Conservation (phyloP, 2,797 vertebrate species). For the Crax fasciolata region DNA sequence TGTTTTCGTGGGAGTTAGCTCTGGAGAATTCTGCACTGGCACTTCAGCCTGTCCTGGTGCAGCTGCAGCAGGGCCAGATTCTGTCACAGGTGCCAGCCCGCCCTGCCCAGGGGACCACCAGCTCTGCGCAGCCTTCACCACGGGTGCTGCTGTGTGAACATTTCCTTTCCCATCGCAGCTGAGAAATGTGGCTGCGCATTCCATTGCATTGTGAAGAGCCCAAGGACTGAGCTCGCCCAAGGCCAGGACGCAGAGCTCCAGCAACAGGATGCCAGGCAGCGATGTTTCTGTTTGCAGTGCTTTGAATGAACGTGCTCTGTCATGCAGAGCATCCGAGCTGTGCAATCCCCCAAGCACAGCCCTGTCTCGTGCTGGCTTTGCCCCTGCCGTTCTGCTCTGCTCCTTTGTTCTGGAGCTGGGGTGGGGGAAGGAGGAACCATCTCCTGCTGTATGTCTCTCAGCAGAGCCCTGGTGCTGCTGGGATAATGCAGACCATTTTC, state of each 20-base stretch:
- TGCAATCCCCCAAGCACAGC: accelerated
- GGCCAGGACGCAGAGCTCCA: not conserved
- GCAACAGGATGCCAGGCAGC: not conserved
- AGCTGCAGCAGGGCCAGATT: not conserved
- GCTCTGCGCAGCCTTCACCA: not conserved
- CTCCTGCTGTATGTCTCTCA: not conserved
- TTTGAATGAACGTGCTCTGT: not conserved
- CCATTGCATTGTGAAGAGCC: not conserved
- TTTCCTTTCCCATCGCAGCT: not conserved
- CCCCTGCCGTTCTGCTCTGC: not conserved
- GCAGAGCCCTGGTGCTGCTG: not conserved
- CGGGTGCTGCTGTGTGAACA: accelerated
- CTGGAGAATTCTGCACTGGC: not conserved
- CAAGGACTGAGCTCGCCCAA: not conserved
- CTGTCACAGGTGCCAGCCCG: accelerated
- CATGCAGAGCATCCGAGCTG: not conserved
- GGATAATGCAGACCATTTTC: not conserved
- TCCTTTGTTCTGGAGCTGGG: not conserved
- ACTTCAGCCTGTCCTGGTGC: not conserved
- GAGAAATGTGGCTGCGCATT: not conserved
- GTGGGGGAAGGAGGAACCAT: not conserved
- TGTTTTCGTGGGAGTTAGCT: not conserved
- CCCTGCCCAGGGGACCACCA: not conserved
- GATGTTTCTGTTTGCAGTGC: not conserved
- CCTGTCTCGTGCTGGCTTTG: not conserved